A percentile compares a stretch with the other conserved stretches of the same genome.
phyloP scores from a whole-genome alignment of 2,113 vertebrate genomes.

The Xiphias gladius region DNA sequence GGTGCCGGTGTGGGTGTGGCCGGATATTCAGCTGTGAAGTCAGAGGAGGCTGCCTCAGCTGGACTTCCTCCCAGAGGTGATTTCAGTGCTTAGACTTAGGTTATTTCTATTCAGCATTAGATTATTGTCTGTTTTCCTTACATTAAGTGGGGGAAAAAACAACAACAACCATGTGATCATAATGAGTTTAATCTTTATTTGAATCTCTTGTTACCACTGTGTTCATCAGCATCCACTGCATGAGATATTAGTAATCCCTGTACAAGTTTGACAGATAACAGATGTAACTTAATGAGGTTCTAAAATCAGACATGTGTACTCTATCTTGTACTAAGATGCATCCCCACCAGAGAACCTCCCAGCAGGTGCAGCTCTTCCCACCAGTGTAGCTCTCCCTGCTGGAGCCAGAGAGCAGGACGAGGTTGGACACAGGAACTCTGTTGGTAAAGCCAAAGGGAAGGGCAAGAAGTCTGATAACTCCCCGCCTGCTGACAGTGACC shows the following conservation, averaged over 20 bases:
- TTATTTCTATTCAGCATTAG: background rate
- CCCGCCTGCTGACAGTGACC: slow-evolving; percentile 89
- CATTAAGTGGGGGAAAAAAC: too few species aligned
- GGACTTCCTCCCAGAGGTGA: slow-evolving; percentile 81
- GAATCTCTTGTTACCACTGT: background rate
- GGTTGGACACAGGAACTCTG: slow-evolving; percentile 88
- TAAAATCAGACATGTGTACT: background rate
- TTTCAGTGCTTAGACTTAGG: background rate
- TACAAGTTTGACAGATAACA: background rate
- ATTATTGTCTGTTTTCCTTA: background rate
- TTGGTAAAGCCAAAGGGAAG: slow-evolving; percentile 94
- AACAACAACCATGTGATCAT: too few species aligned
- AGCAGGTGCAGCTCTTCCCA: slow-evolving; percentile 77
- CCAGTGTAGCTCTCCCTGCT: slow-evolving; percentile 68
- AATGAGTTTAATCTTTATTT: too few species aligned
- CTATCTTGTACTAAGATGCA: slow-evolving; percentile 59
- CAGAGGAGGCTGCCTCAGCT: slow-evolving; percentile 81
- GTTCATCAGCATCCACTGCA: background rate
- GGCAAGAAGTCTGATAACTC: slow-evolving; percentile 90
- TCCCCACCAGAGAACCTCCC: slow-evolving; percentile 78
- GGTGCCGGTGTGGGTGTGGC: slow-evolving; percentile 67
- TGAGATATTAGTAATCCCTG: background rate
- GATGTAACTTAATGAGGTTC: background rate
- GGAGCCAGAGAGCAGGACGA: slow-evolving; percentile 92
- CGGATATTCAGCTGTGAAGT: slow-evolving; percentile 86